Evolutionary conservation across 2,888 invertebrate genomes (phyloP), one percentile per base, ranked within the genome.

Genomic region (Esperia sulphurella): DNA sequence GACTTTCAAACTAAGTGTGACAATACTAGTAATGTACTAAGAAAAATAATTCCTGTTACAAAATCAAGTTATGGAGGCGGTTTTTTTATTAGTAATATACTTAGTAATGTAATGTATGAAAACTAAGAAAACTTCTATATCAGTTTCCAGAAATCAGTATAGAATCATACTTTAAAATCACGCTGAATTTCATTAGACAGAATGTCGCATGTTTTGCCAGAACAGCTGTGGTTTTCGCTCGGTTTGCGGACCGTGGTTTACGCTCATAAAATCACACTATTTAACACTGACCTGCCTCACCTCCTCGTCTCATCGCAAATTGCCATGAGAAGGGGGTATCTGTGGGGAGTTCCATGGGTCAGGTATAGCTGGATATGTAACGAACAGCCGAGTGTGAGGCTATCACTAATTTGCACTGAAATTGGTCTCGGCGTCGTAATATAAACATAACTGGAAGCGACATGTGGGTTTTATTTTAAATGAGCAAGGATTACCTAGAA

Each of bases 161-260:
- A 31, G 8, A 31, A 5, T 9, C 1, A 10, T 5, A 10, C 9
- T 31, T 2, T 31, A 31, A 31, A 8, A 10, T 21, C 21, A 21
- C 5, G 2, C 5, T 31, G 31, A 31, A 31, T 31, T 31, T 31
- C 31, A 10, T 31, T 31, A 12, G 9, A 37, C 6, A 12, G 12
- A 3, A 2, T 39, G 39, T 14, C 39, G 3, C 39, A 13, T 13
- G 39, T 39, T 39, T 39, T 14, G 35, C 12, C 33, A 35, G 21
- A 35, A 35, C 31, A 12, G 42, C 42, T 6, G 38, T n/a, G 46
- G 46, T 46, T 41, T 41, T 3, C 45, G 29, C 30, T 6, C 37
- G 29, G 9, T 31, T 21, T 3, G 21, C 14, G 28, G 39, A 8
- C 30, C 33, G 38, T 14, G 46, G 46, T 41, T 41, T 33, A 1